A percentile compares a stretch with the other conserved stretches of the same genome.
Conservation (phyloP, 2,113 vertebrate genomes). For the Phalacrocorax aristotelis region DNA sequence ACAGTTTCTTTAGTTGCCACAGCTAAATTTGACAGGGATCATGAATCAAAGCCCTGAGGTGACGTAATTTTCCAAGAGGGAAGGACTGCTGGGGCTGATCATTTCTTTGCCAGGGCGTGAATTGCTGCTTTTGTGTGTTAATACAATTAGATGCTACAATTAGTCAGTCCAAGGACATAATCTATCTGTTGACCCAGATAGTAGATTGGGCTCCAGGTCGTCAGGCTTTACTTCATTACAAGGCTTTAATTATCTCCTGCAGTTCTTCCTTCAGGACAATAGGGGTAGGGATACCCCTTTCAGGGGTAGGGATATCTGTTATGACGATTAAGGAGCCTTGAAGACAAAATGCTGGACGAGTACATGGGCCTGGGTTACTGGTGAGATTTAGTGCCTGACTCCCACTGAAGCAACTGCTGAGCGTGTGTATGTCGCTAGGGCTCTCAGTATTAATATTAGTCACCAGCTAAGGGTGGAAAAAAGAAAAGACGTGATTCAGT, state of each 20-base stretch:
- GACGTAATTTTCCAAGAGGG: slow-evolving; percentile 9
- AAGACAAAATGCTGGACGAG: not conserved
- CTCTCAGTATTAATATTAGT: not conserved
- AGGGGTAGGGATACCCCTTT: too few species aligned
- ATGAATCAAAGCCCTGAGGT: slow-evolving; percentile 16
- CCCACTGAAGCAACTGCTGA: not conserved
- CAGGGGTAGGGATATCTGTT: not conserved
- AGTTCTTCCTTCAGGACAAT: slow-evolving; percentile 28
- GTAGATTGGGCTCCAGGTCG: slow-evolving; percentile 10
- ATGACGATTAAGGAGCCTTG: not conserved
- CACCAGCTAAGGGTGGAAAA: not conserved
- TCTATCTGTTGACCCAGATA: slow-evolving; percentile 4
- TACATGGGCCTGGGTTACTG: not conserved
- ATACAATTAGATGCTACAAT: slow-evolving; percentile 34
- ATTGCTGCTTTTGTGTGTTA: slow-evolving; percentile 39
- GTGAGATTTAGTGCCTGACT: not conserved
- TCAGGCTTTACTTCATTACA: slow-evolving; percentile 13
- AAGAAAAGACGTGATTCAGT: not conserved
- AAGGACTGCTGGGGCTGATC: slow-evolving; percentile 5
- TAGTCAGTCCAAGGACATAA: slow-evolving; percentile 23
- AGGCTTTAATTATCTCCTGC: slow-evolving; percentile 25
- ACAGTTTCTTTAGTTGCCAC: not conserved
- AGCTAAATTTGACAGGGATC: slow-evolving; percentile 7
- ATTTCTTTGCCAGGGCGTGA: not conserved
- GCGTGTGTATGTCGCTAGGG: not conserved